Evolutionary conservation across 2,888 invertebrate genomes (phyloP).

Genomic region (Amblyjoppa proteus): DNA sequence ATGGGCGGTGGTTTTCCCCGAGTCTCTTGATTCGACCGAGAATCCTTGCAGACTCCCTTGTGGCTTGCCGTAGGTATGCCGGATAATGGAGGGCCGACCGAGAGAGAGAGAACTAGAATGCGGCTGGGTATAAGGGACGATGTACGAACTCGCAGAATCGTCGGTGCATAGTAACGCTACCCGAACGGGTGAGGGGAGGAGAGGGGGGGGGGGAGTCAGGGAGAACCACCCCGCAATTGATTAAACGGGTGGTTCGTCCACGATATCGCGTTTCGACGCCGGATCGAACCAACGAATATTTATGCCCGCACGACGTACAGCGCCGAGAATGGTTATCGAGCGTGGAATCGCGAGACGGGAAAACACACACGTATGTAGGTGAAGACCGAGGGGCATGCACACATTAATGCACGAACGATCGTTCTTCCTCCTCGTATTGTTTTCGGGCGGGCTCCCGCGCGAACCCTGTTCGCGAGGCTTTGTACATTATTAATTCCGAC

Average conservation of each 20-base stretch:
- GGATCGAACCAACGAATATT: constrained; percentile 39
- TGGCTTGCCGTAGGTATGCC: constrained; percentile 61
- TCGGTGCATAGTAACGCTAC: constrained; percentile 22
- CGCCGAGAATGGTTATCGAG: neutral
- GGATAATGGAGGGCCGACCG: constrained; percentile 57
- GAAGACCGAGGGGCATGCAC: neutral
- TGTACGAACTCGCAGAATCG: constrained; percentile 45
- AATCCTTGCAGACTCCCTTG: constrained; percentile 65
- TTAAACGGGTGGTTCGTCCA: constrained; percentile 33
- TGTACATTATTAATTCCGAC: constrained; percentile 57
- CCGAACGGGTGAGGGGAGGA: neutral
- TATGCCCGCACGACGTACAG: constrained; percentile 3
- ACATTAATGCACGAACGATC: constrained; percentile 17
- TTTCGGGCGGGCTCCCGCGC: constrained; percentile 27
- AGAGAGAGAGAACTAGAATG: constrained; percentile 34
- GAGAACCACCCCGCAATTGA: constrained; percentile 36
- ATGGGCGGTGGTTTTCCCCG: constrained; percentile 48
- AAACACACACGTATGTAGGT: neutral
- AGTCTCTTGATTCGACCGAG: constrained; percentile 55
- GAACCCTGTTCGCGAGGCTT: constrained; percentile 30
- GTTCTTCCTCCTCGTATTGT: constrained; percentile 36
- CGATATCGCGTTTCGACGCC: constrained; percentile 41
- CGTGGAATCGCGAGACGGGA: neutral
- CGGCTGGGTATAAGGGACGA: constrained; percentile 27
- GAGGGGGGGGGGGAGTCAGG: neutral